Percentiles rank a stretch among this genome's conserved stretches.
phyloP scores from a whole-genome alignment of 2,113 vertebrate species.

The Leptocoma aspasia region DNA sequence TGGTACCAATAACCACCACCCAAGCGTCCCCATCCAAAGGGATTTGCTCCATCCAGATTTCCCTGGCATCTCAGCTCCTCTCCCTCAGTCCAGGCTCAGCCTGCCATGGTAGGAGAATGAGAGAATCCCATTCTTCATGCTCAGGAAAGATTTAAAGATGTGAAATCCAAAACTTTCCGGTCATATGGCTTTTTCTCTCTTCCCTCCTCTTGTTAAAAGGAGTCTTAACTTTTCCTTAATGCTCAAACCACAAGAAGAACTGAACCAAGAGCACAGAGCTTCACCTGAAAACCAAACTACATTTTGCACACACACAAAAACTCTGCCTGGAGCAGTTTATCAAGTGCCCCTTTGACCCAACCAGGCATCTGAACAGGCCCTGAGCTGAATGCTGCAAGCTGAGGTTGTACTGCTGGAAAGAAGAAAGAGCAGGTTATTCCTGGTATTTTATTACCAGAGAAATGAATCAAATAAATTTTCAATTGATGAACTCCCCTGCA shows the following conservation, averaged over 20 bases:
- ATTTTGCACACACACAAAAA: background rate
- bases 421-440: background rate
- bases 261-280: background rate
- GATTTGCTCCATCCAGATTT: background rate
- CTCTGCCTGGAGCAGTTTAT: background rate
- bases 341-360: background rate
- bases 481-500: background rate
- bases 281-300: background rate
- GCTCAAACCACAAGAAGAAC: slow-evolving; percentile 33
- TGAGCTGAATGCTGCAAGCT: background rate
- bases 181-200: background rate
- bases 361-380: background rate
- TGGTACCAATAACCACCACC: background rate
- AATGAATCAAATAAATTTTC: background rate
- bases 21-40: background rate
- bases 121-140: slow-evolving; percentile 11
- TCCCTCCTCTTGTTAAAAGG: background rate
- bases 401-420: background rate
- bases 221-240: slow-evolving; percentile 2
- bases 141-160: slow-evolving; percentile 43
- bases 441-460: background rate
- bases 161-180: slow-evolving; percentile 32
- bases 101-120: background rate
- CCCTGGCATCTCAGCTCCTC: background rate
- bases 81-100: background rate